Evolutionary conservation across 92 coral and sea anemone species (phyloP).

Genomic region (Actinernus sp.): DNA sequence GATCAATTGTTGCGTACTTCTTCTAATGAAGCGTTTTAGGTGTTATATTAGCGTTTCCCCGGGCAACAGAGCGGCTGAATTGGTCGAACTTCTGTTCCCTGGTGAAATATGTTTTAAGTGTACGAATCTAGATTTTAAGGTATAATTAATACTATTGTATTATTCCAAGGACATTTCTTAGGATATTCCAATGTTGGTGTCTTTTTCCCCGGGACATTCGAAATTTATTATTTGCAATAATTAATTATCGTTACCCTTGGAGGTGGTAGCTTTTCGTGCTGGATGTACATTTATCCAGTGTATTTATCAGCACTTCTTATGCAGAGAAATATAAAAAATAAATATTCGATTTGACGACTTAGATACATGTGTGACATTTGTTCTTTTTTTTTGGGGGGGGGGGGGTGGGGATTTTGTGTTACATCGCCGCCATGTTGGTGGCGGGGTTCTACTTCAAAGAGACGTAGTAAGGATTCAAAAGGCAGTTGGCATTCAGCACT

Average conservation of each 20-base stretch:
- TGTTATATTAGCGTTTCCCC: constrained; percentile 53
- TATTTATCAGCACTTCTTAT: constrained; percentile 98
- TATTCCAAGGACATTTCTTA: constrained; percentile 96
- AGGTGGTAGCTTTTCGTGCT: constrained; percentile 88
- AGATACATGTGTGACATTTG: too few species aligned
- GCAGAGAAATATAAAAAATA: constrained; percentile 75
- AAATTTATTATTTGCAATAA: constrained; percentile 76
- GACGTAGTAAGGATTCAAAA: too few species aligned
- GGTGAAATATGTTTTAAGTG: constrained; percentile 59
- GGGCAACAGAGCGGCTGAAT: not conserved
- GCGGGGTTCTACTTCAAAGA: too few species aligned
- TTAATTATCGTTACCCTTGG: constrained; percentile 83
- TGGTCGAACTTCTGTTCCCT: not conserved
- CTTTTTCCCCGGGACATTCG: constrained; percentile 68
- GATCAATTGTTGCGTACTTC: constrained; percentile 34
- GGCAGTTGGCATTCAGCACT: too few species aligned
- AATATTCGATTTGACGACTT: too few species aligned
- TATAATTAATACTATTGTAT: constrained; percentile 85
- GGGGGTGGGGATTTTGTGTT: too few species aligned
- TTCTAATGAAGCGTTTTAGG: constrained; percentile 84
- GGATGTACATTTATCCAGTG: constrained; percentile 86
- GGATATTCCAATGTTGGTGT: constrained; percentile 91
- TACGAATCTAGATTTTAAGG: constrained; percentile 96
- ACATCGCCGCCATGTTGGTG: too few species aligned
- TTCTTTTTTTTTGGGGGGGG: too few species aligned